phyloP scores from a whole-genome alignment of 53 echinoderm and acorn worm genomes.

The Stichopus horrens region DNA sequence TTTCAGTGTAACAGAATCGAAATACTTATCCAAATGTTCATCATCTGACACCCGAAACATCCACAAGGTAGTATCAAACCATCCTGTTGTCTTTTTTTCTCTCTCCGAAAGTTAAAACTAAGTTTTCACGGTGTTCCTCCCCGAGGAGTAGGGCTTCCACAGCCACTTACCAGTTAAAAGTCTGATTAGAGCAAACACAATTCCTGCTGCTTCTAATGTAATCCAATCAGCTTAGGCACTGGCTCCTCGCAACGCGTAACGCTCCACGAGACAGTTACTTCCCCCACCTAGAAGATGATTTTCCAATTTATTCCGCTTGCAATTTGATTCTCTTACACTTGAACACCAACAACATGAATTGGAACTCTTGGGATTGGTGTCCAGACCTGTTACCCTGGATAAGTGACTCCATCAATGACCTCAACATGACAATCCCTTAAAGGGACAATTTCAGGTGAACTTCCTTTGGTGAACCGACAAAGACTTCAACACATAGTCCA shows the following conservation, averaged over 20 bases:
- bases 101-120: not conserved
- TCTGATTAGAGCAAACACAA: conserved; percentile 34
- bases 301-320: conserved; percentile 21
- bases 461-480: too few relatives aligned
- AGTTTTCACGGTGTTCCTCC: not conserved
- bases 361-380: conserved; percentile 40
- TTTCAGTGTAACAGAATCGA: too few relatives aligned
- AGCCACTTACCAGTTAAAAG: conserved; percentile 23
- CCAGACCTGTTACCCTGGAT: conserved; percentile 46
- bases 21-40: too few relatives aligned
- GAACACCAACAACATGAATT: conserved; percentile 24
- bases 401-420: conserved; percentile 35
- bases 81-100: not conserved
- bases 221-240: conserved; percentile 12
- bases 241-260: conserved; percentile 21
- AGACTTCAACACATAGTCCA: too few relatives aligned
- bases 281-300: conserved; percentile 21
- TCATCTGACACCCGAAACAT: too few relatives aligned
- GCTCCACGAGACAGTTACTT: conserved; percentile 31
- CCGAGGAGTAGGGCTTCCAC: not conserved
- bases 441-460: not conserved
- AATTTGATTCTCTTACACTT: conserved; percentile 40
- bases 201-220: conserved; percentile 33
- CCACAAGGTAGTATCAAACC: too few relatives aligned
- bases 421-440: conserved; percentile 30